Evolutionary conservation across 1,140 invertebrate genomes (phyloP), one percentile per base, ranked within the genome.

Genomic region (Drosophila lacertosa): DNA sequence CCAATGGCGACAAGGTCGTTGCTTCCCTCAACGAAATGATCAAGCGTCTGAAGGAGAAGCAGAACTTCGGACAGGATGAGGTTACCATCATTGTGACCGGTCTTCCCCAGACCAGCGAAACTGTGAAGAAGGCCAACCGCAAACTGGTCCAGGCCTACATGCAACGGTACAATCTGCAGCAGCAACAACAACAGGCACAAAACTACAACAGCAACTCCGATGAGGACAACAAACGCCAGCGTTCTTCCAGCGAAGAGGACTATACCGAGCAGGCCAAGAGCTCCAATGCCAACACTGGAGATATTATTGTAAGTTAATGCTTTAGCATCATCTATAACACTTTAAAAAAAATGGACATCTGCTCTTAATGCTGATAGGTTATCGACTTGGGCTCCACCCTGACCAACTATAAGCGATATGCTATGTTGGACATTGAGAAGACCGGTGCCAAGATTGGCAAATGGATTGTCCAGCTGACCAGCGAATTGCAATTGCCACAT

Each of bases 71-170:
- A 29, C 40, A 89, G 45, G 77, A 90, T 10, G 89, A 90, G 66
- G 89, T 90, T 3, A 90, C 89, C 50, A 80, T 90, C 60, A 74
- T 90, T 35, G 68, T 90, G 11, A 89, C 89, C 39, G 89, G 89
- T n/a, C 51, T 90, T 42, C 89, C 80, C 54, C 51, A 77, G 53
- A 70, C 35, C 33, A 58, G 58, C 37, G 60, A 79, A 20, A 70
- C 68, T 4, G 78, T 83, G 4, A 65, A 73, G 62, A 76, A 83
- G 54, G 78, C 89, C 45, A 89, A 48, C 35, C 81, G 74, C 54
- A 89, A 83, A 29, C 59, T 90, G 16, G 57, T 83, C 44, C 63
- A 86, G 57, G 77, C 89, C 13, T 90, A 88, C 44, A 71, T 74
- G 72, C 84, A 89, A 47, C 74, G 74, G 0, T 78, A 90, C 77